Percentiles rank a stretch among this genome's conserved stretches.
These are phyloP conservation scores for Malaclemys terrapin DNA, from an alignment of 2,113 vertebrate genomes.

Conservation along the genomic window DNA sequence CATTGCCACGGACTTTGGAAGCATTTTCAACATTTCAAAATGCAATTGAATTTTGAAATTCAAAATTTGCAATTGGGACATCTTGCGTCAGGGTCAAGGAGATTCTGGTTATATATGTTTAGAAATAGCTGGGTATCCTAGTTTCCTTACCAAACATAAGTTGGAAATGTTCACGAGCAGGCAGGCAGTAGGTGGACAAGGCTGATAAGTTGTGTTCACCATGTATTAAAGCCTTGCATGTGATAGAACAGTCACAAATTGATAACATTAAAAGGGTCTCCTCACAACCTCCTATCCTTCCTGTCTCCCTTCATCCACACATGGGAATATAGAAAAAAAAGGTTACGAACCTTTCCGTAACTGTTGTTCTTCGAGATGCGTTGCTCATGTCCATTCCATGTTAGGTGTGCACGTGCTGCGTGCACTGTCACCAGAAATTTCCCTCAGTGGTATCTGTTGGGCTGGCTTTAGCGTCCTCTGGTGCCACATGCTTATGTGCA, in stretches of 20 bases:
- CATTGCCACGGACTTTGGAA: neutral
- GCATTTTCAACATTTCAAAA: neutral
- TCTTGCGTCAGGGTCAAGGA: neutral
- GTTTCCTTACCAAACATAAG: neutral
- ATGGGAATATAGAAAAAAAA: neutral
- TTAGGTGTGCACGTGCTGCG: no score
- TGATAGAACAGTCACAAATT: neutral
- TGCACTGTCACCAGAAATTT: no score
- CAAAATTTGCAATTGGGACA: neutral
- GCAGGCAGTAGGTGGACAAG: neutral
- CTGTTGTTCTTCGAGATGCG: no score
- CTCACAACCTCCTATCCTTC: neutral
- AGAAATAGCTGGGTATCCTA: neutral
- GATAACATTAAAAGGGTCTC: neutral
- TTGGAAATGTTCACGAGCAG: neutral
- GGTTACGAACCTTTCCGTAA: no score
- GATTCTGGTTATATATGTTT: neutral
- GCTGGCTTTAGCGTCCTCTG: no score
- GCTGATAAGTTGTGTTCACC: neutral
- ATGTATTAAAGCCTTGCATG: neutral
- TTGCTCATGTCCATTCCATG: no score
- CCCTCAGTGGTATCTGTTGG: no score
- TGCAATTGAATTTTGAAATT: no score
- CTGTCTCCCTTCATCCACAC: neutral
- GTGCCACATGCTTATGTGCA: no score